Evolutionary conservation across 2,888 invertebrate genomes (phyloP).

Genomic region (Aphelenchoides bicaudatus): DNA sequence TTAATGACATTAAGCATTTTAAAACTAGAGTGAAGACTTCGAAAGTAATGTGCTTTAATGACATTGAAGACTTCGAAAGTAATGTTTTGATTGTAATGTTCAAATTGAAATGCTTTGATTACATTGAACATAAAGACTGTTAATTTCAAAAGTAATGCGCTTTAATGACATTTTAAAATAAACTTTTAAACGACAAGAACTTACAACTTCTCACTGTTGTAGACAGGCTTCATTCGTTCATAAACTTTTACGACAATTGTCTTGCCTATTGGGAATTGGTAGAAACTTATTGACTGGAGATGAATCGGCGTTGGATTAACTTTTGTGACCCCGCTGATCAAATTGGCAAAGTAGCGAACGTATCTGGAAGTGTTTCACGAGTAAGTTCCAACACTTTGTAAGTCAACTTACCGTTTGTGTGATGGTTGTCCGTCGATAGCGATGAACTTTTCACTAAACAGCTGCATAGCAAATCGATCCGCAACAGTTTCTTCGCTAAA

Average conservation of each 20-base stretch:
- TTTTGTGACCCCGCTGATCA: slow-evolving; percentile 80
- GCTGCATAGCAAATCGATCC: slow-evolving; percentile 86
- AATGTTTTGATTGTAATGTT: too few species aligned
- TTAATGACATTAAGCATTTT: too few species aligned
- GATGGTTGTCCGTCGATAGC: slow-evolving; percentile 73
- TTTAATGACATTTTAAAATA: too few species aligned
- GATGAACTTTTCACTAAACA: slow-evolving; percentile 79
- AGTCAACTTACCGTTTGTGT: slow-evolving; percentile 69
- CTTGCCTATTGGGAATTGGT: slow-evolving; percentile 53
- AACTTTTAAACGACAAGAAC: slow-evolving; percentile 40
- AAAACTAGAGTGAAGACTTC: too few species aligned
- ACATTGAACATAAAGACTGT: too few species aligned
- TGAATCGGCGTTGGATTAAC: slow-evolving; percentile 82
- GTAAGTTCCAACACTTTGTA: not conserved
- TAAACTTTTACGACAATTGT: slow-evolving; percentile 70
- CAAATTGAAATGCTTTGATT: too few species aligned
- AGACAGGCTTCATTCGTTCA: slow-evolving; percentile 83
- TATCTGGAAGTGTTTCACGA: slow-evolving; percentile 69
- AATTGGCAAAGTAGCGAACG: slow-evolving; percentile 83
- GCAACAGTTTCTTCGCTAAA: slow-evolving; percentile 70
- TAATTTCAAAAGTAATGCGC: too few species aligned
- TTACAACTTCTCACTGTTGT: slow-evolving; percentile 76
- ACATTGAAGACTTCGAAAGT: too few species aligned
- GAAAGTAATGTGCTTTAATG: too few species aligned
- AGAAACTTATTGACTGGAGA: slow-evolving; percentile 74